A percentile compares a stretch with the other conserved stretches of the same genome.
Evolutionary conservation across 2,797 vertebrate species (phyloP).

Genomic region (Hyperoplus lanceolatus): DNA sequence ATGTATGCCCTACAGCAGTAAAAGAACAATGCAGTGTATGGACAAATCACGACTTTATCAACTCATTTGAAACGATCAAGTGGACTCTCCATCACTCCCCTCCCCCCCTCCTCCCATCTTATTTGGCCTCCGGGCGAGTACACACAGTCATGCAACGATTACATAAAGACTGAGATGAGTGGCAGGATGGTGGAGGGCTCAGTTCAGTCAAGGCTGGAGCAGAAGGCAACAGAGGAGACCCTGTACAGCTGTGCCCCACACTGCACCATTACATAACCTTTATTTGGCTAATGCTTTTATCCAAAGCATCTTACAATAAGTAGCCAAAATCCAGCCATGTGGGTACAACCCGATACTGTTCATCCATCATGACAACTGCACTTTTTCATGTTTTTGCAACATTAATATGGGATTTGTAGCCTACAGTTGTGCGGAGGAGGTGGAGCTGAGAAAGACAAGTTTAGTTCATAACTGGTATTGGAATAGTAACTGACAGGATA

Average conservation of each 20-base stretch:
- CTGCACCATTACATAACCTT: neutral
- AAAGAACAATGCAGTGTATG: neutral
- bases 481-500: constrained; percentile 3
- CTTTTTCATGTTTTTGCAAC: too few species aligned
- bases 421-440: neutral
- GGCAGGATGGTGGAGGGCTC: neutral
- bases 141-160: constrained; percentile 19
- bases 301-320: too few species aligned
- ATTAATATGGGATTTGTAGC: too few species aligned
- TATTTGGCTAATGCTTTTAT: too few species aligned
- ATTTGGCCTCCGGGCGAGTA: constrained; percentile 11
- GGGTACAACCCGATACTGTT: neutral
- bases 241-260: neutral
- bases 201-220: neutral
- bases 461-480: neutral
- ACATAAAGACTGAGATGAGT: constrained; percentile 19
- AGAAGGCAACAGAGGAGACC: constrained; percentile 1
- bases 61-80: constrained; percentile 18
- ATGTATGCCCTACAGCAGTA: neutral
- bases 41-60: neutral
- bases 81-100: constrained; percentile 24
- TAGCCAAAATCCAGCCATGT: too few species aligned
- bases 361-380: neutral
- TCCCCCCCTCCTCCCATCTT: neutral
- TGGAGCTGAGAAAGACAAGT: neutral